Conservation (phyloP, 2,113 vertebrate species). For the Oncorhynchus gorbuscha region DNA sequence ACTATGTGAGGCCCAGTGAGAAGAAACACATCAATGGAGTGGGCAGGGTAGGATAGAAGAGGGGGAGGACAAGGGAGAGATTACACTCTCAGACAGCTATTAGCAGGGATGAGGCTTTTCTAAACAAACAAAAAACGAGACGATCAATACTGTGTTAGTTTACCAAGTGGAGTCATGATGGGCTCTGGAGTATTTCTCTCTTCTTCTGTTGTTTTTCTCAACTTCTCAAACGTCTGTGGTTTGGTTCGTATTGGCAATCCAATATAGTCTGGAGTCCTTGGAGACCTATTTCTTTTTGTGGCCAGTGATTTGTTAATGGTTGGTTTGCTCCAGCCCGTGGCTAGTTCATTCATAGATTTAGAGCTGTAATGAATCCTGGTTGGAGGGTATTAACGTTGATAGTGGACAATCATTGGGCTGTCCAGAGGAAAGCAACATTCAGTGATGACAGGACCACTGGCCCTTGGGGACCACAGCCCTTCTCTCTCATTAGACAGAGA, state of each 20-base stretch:
- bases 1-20: conserved; percentile 69
- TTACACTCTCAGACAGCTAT: conserved; percentile 78
- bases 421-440: conserved; percentile 54
- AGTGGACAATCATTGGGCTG: conserved; percentile 54
- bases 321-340: conserved; percentile 30
- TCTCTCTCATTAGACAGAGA: conserved; percentile 56
- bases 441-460: conserved; percentile 51
- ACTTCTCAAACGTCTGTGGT: conserved; percentile 61
- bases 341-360: conserved; percentile 54
- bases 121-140: conserved; percentile 75
- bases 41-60: conserved; percentile 49
- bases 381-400: conserved; percentile 54
- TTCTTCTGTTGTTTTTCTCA: conserved; percentile 66
- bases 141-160: conserved; percentile 79
- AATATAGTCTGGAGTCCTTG: conserved; percentile 63
- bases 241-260: conserved; percentile 69
- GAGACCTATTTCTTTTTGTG: conserved; percentile 26
- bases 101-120: conserved; percentile 78
- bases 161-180: conserved; percentile 68
- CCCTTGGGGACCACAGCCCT: conserved; percentile 47
- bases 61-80: conserved; percentile 72
- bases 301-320: conserved; percentile 50
- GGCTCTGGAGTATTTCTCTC: conserved; percentile 69
- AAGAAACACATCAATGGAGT: conserved; percentile 61
- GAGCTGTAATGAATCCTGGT: conserved; percentile 66